phyloP scores from a whole-genome alignment of 2,797 vertebrate species.

The Coluber constrictor region DNA sequence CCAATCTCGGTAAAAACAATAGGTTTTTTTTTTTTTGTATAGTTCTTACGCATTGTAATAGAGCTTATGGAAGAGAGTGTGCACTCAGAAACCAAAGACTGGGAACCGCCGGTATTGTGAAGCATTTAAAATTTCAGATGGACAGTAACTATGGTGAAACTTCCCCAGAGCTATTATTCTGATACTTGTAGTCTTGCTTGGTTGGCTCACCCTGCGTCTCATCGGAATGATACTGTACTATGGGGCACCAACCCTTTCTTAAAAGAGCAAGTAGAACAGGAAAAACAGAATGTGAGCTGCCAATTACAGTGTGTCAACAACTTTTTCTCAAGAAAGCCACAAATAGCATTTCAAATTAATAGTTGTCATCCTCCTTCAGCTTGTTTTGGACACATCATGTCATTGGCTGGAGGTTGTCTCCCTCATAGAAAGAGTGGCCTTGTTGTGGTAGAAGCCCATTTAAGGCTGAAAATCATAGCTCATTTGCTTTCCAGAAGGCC shows the following conservation, averaged over 20 bases:
- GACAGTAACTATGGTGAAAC: conserved; percentile 4
- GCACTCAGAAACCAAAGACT: neutral
- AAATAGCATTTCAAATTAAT: conserved; percentile 28
- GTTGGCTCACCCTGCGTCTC: conserved; percentile 18
- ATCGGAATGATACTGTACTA: conserved; percentile 4
- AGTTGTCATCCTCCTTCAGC: neutral
- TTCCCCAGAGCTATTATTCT: conserved; percentile 26
- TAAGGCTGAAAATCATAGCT: neutral
- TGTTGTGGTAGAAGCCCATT: neutral
- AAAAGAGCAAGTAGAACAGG: conserved; percentile 30
- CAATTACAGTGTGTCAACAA: conserved; percentile 18
- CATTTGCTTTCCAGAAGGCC: neutral
- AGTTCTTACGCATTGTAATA: neutral
- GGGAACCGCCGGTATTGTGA: neutral
- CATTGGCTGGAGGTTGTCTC: neutral
- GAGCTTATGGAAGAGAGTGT: neutral
- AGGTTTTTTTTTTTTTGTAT: neutral
- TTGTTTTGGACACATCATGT: conserved; percentile 8
- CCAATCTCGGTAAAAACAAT: neutral
- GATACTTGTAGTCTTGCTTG: neutral
- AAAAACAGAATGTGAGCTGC: conserved; percentile 26
- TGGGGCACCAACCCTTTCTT: conserved; percentile 16
- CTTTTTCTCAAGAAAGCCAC: conserved; percentile 23
- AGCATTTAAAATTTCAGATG: neutral
- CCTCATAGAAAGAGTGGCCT: neutral